Base-by-base conservation (phyloP, 2,797 vertebrate genomes). In the Lithobates sylvaticus region DNA sequence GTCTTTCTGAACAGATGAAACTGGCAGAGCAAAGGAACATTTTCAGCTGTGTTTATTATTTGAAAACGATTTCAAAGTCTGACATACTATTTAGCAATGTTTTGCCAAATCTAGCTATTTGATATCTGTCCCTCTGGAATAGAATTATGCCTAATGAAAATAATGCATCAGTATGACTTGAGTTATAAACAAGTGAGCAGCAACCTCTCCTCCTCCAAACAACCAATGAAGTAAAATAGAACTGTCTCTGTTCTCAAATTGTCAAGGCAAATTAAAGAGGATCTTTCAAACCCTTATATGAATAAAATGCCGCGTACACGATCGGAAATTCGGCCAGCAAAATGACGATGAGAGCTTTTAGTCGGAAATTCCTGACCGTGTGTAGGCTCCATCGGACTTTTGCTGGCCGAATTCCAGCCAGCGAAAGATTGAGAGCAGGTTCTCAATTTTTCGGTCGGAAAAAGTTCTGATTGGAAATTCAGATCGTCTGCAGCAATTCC, bases 31-130 rank as follows among this genome's bases (percentile, higher is more conserved):
- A 23, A 86, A 88, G 90, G 26, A 88, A 36, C 3, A 10, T 5
- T 78, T 88, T 88, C 44, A 82, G 36, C 26, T 89, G 75, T 89
- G 76, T 90, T 84, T 65, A 67, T 84, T 84, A 80, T 86, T 61
- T 84, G 36, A 27, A 67, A 34, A 36, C 15, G 18, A 73, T 81
- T 80, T 74, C 70, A 75, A 85, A 75, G 71, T 29, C 84, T 32
- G 39, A 36, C 29, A 39, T 32, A 81, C 32, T 34, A 72, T 73
- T 54, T 81, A 61, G 68, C 58, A 16, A 81, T 72, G 47, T 73
- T 81, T 81, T 72, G 32, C 69, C 47, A 72, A 72, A 81, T 81
- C 32, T n/a, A 27, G 39, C 50, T 72, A 61, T 81, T 81, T 81
- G 34, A 72, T 73, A 73, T 81, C 34, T 39, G 69, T 81, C 79